Evolutionary conservation across 2,888 invertebrate genomes (phyloP), one percentile per base, ranked within the genome.

Genomic region (Dasysyrphus tricinctus): DNA sequence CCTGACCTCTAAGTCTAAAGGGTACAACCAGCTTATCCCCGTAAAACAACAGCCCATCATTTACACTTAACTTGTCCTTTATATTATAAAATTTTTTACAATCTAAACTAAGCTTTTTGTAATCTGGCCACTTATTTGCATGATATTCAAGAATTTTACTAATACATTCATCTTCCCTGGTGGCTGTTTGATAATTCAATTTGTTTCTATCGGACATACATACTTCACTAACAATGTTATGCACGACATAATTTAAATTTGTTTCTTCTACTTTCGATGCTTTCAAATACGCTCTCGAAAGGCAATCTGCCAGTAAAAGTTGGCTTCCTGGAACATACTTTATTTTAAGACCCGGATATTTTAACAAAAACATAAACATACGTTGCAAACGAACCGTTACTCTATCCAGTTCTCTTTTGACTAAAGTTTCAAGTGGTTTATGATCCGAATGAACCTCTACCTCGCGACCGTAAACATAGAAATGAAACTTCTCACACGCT

Each of bases 311-410:
- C 6, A 88, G 7, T 8, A 88, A 47, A 65, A 88, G 82, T 1
- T 88, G 32, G 11, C 16, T 54, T 88, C 9, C 87, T 88, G 8
- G 89, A 90, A 87, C 91, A 88, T 89, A 88, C 44, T 74, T 77
- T 24, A 82, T 65, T 32, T 51, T 67, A 49, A 88, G 86, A 24
- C 76, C 47, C 5, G 88, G 80, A 34, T 90, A 91, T 78, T 89
- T 91, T 37, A 90, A 59, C n/a, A 91, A 76, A 59, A 88, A 89
- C 73, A 90, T 82, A 72, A 89, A 88, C 86, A 90, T 61, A 7
- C 61, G 12, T 42, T 61, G 81, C 6, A 90, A 70, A 67, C 90
- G 83, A 8, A 88, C 24, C 6, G 90, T 89, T 5, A 89, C 88
- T 74, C 90, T 89, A 81, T 90, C 89, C 65, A 90, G 80, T 42